These are phyloP conservation scores for Diabrotica undecimpunctata DNA, from an alignment of 1,140 invertebrate genomes.

Conservation along the genomic window DNA sequence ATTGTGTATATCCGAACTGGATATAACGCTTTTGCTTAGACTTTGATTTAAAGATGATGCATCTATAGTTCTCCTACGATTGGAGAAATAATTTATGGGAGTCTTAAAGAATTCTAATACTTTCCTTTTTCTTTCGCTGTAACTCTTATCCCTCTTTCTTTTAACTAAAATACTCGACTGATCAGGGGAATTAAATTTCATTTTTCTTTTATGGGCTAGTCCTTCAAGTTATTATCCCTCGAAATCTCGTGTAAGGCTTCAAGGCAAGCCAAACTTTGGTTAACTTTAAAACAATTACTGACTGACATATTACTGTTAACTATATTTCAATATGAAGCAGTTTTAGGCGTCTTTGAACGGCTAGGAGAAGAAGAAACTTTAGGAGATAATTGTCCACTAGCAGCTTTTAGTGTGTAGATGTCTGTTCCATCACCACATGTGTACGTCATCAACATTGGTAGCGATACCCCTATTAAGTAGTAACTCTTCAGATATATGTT, in stretches of 20 bases:
- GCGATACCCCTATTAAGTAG: conserved; percentile 78
- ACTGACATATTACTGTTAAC: conserved; percentile 23
- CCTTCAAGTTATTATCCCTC: conserved; percentile 28
- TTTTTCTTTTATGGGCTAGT: conserved; percentile 35
- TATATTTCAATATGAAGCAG: conserved; percentile 4
- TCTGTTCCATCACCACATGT: conserved; percentile 70
- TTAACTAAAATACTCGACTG: conserved; percentile 29
- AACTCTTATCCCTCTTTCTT: conserved; percentile 40
- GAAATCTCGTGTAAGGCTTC: conserved; percentile 40
- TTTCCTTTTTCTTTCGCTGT: conserved; percentile 39
- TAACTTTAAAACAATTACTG: conserved; percentile 17
- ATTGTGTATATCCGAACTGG: conserved; percentile 43
- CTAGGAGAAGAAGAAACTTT: conserved; percentile 11
- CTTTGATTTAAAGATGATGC: conserved; percentile 33
- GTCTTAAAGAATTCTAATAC: conserved; percentile 44
- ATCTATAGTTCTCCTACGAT: conserved; percentile 42
- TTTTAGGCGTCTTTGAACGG: conserved; percentile 22
- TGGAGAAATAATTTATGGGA: conserved; percentile 43
- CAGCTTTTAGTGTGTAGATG: conserved; percentile 38
- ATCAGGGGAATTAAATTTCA: conserved; percentile 37
- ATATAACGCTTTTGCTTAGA: conserved; percentile 40
- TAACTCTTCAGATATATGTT: conserved; percentile 87
- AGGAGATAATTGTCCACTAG: conserved; percentile 35
- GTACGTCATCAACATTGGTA: conserved; percentile 74
- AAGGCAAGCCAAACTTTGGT: conserved; percentile 24